Conservation (phyloP, 2,113 vertebrate genomes). For the Myocastor coypus region DNA sequence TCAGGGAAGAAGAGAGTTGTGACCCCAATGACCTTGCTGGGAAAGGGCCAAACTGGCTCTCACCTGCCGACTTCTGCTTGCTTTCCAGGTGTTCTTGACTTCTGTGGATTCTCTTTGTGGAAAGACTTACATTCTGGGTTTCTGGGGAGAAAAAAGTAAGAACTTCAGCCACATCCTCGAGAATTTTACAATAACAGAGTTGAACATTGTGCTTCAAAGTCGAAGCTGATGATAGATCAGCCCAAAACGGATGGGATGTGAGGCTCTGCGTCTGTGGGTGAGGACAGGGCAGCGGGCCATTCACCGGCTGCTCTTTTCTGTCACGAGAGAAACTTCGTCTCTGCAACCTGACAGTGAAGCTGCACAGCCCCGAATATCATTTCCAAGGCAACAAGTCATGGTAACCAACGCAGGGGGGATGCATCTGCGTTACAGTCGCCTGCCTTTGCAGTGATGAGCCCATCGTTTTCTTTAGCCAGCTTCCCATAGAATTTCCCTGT, state of each 20-base stretch:
- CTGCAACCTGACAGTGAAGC: not conserved
- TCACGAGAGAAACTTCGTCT: conserved; percentile 47
- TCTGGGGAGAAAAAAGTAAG: conserved; percentile 71
- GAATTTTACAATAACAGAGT: conserved; percentile 75
- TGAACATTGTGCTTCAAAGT: conserved; percentile 73
- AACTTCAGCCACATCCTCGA: conserved; percentile 66
- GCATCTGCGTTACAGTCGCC: conserved; percentile 19
- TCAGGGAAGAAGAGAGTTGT: conserved; percentile 34
- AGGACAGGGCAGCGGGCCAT: not conserved
- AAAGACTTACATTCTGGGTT: conserved; percentile 75
- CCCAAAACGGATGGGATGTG: not conserved
- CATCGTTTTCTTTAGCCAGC: conserved; percentile 21
- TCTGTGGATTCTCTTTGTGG: conserved; percentile 70
- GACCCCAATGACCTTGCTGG: conserved; percentile 63
- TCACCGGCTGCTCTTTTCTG: conserved; percentile 41
- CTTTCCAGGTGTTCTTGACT: conserved; percentile 68
- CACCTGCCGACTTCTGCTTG: conserved; percentile 65
- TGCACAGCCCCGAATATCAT: conserved; percentile 60
- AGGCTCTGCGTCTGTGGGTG: not conserved
- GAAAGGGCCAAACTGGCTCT: conserved; percentile 71
- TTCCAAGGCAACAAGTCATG: conserved; percentile 14
- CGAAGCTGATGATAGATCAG: conserved; percentile 69
- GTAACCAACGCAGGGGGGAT: not conserved
- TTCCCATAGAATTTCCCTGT: not conserved
- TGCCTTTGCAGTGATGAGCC: conserved; percentile 50